A percentile compares a stretch with the other conserved stretches of the same genome.
Evolutionary conservation across 2,797 vertebrate genomes (phyloP).

Genomic region (Falco berigora): DNA sequence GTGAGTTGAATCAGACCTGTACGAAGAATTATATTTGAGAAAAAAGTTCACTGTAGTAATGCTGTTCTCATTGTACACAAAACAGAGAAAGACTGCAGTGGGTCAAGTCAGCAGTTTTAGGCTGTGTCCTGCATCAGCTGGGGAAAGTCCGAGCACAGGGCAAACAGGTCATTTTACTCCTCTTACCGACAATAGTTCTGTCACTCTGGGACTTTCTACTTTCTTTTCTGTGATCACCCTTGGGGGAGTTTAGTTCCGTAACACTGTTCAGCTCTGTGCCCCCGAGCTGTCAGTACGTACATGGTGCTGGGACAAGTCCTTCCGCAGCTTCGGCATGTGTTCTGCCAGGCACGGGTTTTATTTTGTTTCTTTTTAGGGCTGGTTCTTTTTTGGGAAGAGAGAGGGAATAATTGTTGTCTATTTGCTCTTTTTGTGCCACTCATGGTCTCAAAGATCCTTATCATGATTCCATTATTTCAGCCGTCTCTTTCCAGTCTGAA

Average conservation of each 20-base stretch:
- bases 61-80: neutral
- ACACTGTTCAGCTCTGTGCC: neutral
- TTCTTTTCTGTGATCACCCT: neutral
- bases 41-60: neutral
- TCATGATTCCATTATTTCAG: neutral
- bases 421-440: neutral
- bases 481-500: neutral
- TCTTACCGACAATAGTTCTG: neutral
- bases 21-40: neutral
- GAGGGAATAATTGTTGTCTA: neutral
- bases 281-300: rapidly evolving
- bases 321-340: neutral
- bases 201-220: neutral
- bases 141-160: neutral
- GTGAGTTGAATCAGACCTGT: neutral
- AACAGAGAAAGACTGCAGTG: neutral
- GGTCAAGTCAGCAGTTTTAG: neutral
- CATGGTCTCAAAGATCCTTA: neutral
- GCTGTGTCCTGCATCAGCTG: rapidly evolving
- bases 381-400: neutral
- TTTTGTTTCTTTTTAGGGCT: neutral
- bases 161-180: neutral
- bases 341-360: neutral
- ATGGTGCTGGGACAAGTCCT: neutral
- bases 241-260: neutral